Conservation (phyloP, 2,888 invertebrate genomes). For the Notodromas monacha region DNA sequence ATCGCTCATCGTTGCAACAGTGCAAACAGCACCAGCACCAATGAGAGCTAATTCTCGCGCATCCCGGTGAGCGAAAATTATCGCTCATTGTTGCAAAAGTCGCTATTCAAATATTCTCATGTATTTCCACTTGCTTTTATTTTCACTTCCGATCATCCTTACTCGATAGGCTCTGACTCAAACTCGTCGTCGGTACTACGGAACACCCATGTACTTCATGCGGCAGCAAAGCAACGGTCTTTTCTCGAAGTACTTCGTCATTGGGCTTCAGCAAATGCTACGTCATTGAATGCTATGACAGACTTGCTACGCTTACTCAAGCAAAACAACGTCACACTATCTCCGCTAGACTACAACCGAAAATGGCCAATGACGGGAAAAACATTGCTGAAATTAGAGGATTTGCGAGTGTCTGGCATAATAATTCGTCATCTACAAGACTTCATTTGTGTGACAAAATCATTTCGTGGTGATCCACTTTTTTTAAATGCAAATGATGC, state of each 20-base stretch:
- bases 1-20: conserved; percentile 4
- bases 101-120: conserved; percentile 4
- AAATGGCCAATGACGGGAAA: conserved; percentile 4
- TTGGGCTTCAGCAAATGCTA: conserved; percentile 4
- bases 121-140: conserved; percentile 4
- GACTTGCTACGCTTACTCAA: conserved; percentile 4
- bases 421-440: conserved; percentile 4
- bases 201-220: conserved; percentile 4
- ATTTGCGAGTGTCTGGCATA: conserved; percentile 4
- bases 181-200: conserved; percentile 4
- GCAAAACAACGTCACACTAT: conserved; percentile 4
- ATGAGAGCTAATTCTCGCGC: not conserved
- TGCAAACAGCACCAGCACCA: conserved; percentile 4
- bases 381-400: conserved; percentile 4
- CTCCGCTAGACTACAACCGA: conserved; percentile 4
- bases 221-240: conserved; percentile 4
- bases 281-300: conserved; percentile 4
- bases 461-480: conserved; percentile 4
- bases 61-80: conserved; percentile 2
- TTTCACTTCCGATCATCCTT: conserved; percentile 4
- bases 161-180: conserved; percentile 4
- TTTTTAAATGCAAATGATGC: conserved; percentile 4
- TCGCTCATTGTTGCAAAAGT: conserved; percentile 4
- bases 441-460: conserved; percentile 4
- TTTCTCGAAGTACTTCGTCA: conserved; percentile 4